Base-by-base conservation (phyloP, 2,888 invertebrate genomes). In the Polydrusus cervinus region DNA sequence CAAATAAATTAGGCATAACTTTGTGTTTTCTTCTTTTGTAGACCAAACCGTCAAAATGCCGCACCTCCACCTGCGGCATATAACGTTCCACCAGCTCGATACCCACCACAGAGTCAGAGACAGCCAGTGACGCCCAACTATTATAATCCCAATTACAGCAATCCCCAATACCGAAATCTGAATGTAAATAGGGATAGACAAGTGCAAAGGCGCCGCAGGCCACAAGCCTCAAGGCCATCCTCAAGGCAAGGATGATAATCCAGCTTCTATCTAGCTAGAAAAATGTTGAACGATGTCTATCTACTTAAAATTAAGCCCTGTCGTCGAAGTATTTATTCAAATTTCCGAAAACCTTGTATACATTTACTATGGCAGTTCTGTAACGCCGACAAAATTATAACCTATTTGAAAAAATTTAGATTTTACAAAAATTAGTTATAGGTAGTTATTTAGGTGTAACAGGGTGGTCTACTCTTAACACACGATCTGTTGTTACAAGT, bases 41-140 rank as follows among this genome's bases (percentile, higher is more conserved):
- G 73, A 68, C 67, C 67, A 53, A 61, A 16, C 49, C 61, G 68
- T 45, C 73, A 47, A 53, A 47, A 60, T 51, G 3, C 14, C n/a
- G 49, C 3, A 30, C 47, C 47, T 16, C 68, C 45, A 38, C 62
- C 55, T 3, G 53, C 62, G 5, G 43, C 51, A 38, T 38, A 43
- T 18, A 57, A 40, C 20, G 51, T 53, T 8, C 69, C 57, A 13
- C 55, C 74, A n/a, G 20, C 20, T 57, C 51, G 16, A 34, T 30
- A 40, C 30, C 49, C 60, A 11, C 43, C n/a, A 38, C 25, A 66
- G 14, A 34, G 55, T 8, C 25, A 66, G 14, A 34, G 55, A n/a
- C 55, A n/a, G 10, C 30, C 51, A n/a, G 10, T 13, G n/a, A 16
- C 47, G 43, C 43, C 43, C 20, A 9, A 30, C 43, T n/a, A 43